Evolutionary conservation across 2,113 vertebrate genomes (phyloP).

Genomic region (Mobula hypostoma): DNA sequence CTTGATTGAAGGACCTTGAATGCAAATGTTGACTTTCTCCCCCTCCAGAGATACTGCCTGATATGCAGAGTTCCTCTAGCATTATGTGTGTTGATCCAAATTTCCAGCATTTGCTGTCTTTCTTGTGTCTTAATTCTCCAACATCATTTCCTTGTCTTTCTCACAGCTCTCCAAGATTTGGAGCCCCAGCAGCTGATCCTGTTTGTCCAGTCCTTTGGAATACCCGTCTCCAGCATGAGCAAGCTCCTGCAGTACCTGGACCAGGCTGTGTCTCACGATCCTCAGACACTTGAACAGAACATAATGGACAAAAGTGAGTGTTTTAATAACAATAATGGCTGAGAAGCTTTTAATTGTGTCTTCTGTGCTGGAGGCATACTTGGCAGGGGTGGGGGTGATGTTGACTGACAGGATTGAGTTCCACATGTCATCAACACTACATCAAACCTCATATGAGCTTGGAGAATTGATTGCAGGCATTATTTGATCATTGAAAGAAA

Average conservation of each 20-base stretch:
- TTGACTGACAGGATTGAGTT: background rate
- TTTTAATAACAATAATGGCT: background rate
- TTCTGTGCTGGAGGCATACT: background rate
- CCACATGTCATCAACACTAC: background rate
- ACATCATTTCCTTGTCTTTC: background rate
- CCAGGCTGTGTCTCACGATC: slow-evolving; percentile 88
- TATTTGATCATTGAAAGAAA: background rate
- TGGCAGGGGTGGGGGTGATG: background rate
- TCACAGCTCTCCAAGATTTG: slow-evolving; percentile 82
- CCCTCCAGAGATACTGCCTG: no score
- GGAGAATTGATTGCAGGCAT: background rate
- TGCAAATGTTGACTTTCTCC: no score
- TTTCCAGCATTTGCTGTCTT: no score
- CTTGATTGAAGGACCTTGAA: no score
- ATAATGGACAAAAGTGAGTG: slow-evolving; percentile 97
- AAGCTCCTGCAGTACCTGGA: slow-evolving; percentile 92
- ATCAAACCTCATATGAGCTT: background rate
- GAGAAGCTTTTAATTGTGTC: background rate
- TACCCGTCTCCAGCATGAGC: slow-evolving; percentile 97
- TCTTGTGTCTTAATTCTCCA: background rate
- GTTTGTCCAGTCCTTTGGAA: slow-evolving; percentile 96
- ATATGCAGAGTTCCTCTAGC: no score
- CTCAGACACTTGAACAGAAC: slow-evolving; percentile 84
- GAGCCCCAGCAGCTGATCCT: slow-evolving; percentile 91
- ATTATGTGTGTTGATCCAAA: no score